Base-by-base conservation (phyloP, 2,113 vertebrate genomes). In the Corythornis cristatus region DNA sequence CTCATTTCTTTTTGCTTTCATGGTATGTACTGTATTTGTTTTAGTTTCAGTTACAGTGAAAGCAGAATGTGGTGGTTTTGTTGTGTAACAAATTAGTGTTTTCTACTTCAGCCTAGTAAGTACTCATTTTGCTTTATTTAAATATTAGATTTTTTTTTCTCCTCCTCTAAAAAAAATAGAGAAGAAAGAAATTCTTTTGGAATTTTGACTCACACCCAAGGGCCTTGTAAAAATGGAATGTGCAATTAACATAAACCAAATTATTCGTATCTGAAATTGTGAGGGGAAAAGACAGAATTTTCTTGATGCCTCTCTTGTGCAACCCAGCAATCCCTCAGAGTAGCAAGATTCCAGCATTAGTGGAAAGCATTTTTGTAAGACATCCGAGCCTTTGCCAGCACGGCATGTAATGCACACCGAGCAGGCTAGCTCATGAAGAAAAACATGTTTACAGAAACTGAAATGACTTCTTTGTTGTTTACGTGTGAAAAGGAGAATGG, bases 371-470 rank as follows among this genome's bases (percentile, higher is more conserved):
- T 93, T 89, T 90, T 94, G 82, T 92, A 93, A 95, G 91, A 83
- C 76, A 84, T 87, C 77, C 64, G 70, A 86, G 80, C 48, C 73
- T 0, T 11, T 95, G 96, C 95, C 93, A 94, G 85, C 91, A 93
- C 12, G 17, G 66, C 73, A 11, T 91, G 92, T 96, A 97, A 95
- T 77, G 89, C 89, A 88, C 95, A 95, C 95, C 89, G 92, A 94
- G 42, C 88, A 79, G 85, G 68, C 93, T 66, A 76, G 92, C 73
- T 96, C 84, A 72, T 90, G 90, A 96, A 94, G 91, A 87, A 96
- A 97, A 96, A 96, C 86, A 96, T 92, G 95, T 96, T 96, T 97
- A 95, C 95, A 96, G 91, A 91, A 95, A 95, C 92, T 86, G 82
- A 93, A 93, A 79, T 94, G 58, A 79, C 93, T 95, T 81, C 92